Evolutionary conservation across 2,888 invertebrate species (phyloP).

Genomic region (Rambutsinella grinnellia): DNA sequence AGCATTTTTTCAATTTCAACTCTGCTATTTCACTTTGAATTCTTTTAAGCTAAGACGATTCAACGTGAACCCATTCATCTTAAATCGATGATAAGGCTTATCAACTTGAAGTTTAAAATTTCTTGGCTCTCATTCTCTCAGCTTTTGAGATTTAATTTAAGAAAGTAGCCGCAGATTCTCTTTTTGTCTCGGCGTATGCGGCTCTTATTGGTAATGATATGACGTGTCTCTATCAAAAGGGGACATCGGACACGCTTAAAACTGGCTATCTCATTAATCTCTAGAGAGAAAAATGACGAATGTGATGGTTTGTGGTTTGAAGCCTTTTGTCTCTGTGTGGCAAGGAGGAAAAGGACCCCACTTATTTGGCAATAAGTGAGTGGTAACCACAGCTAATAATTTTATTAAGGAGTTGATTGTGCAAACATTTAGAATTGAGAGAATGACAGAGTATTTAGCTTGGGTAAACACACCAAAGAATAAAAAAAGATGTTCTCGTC

Average conservation of each 20-base stretch:
- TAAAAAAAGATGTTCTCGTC: slow-evolving; percentile 8
- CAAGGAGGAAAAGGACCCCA: background rate
- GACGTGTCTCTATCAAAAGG: background rate
- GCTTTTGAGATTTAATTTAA: background rate
- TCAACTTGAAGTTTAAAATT: background rate
- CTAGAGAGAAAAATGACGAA: background rate
- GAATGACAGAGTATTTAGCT: background rate
- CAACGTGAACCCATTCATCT: background rate
- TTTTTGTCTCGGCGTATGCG: background rate
- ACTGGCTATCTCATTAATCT: slow-evolving; percentile 50
- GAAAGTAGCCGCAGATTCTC: background rate
- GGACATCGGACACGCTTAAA: slow-evolving; percentile 26
- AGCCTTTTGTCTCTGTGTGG: background rate
- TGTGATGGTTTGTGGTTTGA: background rate
- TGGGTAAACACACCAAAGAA: background rate
- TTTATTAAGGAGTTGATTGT: background rate
- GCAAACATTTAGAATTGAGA: background rate
- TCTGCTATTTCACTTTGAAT: slow-evolving; percentile 35
- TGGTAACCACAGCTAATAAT: background rate
- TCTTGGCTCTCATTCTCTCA: background rate
- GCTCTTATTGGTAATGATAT: background rate
- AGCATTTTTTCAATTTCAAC: background rate
- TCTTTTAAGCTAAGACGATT: too few relatives aligned
- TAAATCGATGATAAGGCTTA: background rate
- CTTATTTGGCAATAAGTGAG: slow-evolving; percentile 11